phyloP scores from a whole-genome alignment of 2,797 vertebrate genomes.

The Parauchenoglanis ngamensis region DNA sequence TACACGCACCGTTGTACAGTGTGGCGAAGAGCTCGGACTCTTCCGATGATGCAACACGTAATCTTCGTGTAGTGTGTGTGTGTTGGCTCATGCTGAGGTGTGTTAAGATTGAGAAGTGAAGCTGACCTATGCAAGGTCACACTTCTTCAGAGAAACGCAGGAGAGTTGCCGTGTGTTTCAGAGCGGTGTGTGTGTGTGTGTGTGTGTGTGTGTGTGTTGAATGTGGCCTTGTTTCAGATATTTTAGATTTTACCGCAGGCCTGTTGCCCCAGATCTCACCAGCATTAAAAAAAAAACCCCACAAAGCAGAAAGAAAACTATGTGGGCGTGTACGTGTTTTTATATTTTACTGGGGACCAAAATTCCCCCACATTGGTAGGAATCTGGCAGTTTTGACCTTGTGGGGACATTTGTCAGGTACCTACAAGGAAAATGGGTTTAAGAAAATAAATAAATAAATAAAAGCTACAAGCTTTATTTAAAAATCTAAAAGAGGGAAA shows the following conservation, averaged over 20 bases:
- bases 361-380: too few relatives aligned
- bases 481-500: background rate
- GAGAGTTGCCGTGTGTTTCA: background rate
- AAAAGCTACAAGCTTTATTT: background rate
- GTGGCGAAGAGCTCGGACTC: background rate
- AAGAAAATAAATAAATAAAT: background rate
- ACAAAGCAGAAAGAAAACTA: background rate
- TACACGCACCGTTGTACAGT: background rate
- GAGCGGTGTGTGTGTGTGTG: conserved; percentile 42
- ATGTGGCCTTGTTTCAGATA: conserved; percentile 58
- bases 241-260: conserved; percentile 52
- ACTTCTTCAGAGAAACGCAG: background rate
- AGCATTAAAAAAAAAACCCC: conserved; percentile 13
- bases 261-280: conserved; percentile 51
- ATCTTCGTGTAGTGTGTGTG: background rate
- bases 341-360: background rate
- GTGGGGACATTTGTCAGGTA: background rate
- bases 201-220: conserved; percentile 45
- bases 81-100: background rate
- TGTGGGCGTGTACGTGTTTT: background rate
- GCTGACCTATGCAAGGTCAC: conserved; percentile 23
- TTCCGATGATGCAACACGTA: conserved; percentile 6
- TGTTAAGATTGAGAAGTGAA: conserved; percentile 4
- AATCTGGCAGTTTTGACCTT: background rate
- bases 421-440: background rate